Percentiles rank a stretch among this genome's conserved stretches.
Evolutionary conservation across 2,888 invertebrate genomes (phyloP).

Genomic region (Cheilosia impressa): DNA sequence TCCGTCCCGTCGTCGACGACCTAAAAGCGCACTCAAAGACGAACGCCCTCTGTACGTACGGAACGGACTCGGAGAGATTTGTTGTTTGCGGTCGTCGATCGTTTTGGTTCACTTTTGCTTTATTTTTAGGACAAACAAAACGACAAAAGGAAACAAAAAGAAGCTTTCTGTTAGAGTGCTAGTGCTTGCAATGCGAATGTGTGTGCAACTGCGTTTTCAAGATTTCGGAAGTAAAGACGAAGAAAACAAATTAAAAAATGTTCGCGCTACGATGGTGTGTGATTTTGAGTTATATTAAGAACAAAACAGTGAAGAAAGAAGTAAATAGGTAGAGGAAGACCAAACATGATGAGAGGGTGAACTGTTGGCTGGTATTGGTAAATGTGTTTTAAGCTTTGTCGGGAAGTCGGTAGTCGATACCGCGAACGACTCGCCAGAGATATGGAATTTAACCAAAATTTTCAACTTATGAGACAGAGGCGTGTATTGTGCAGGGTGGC

Average conservation of each 20-base stretch:
- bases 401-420: not conserved
- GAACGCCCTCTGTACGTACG: constrained; percentile 56
- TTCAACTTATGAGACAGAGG: constrained; percentile 7
- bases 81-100: constrained; percentile 64
- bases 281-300: constrained; percentile 63
- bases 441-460: constrained; percentile 24
- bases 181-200: constrained; percentile 51
- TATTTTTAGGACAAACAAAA: constrained; percentile 38
- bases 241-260: constrained; percentile 26
- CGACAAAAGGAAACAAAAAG: constrained; percentile 34
- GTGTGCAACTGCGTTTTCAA: constrained; percentile 74
- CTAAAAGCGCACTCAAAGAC: constrained; percentile 45
- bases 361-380: constrained; percentile 6
- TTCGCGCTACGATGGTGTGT: constrained; percentile 51
- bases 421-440: not conserved
- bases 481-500: not conserved
- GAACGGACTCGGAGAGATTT: constrained; percentile 28
- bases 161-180: constrained; percentile 36
- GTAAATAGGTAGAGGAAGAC: constrained; percentile 45
- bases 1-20: constrained; percentile 1
- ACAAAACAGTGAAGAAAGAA: constrained; percentile 51
- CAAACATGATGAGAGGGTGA: constrained; percentile 34
- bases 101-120: constrained; percentile 42
- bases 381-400: constrained; percentile 31
- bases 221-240: constrained; percentile 65